phyloP scores from a whole-genome alignment of 2,888 invertebrate genomes.

The Siphlonurus alternatus region DNA sequence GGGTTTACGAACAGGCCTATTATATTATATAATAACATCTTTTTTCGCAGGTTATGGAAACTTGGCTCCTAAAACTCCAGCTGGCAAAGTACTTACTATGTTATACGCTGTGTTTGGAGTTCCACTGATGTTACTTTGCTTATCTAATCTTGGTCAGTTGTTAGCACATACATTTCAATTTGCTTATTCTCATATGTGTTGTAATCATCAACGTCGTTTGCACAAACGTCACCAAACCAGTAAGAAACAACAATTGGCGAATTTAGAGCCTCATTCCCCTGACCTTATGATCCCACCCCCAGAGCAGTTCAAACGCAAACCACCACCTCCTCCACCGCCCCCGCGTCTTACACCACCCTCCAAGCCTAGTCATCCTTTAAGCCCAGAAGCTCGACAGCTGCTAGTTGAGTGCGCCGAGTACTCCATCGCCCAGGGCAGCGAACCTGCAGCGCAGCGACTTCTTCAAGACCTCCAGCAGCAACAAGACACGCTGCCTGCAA shows the following conservation, averaged over 20 bases:
- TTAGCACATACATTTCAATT: conserved; percentile 60
- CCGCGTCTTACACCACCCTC: not conserved
- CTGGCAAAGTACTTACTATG: conserved; percentile 70
- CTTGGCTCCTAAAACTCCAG: conserved; percentile 64
- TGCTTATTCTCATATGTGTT: conserved; percentile 37
- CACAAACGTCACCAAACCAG: conserved; percentile 1
- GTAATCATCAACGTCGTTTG: conserved; percentile 14
- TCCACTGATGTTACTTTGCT: conserved; percentile 68
- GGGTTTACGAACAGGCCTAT: no score
- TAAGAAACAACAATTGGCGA: not conserved
- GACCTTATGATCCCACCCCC: not conserved
- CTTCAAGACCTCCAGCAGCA: conserved; percentile 11
- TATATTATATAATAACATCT: no score
- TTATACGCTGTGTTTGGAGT: conserved; percentile 77
- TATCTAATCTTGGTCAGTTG: conserved; percentile 67
- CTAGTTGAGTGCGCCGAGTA: conserved; percentile 23
- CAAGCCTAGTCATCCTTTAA: not conserved
- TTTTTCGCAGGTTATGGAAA: conserved; percentile 82
- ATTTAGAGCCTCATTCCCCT: not conserved
- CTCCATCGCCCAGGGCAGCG: conserved; percentile 18
- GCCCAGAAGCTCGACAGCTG: conserved; percentile 17
- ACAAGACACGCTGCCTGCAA: not conserved
- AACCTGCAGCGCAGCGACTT: conserved; percentile 12
- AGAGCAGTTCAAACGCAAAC: conserved; percentile 5
- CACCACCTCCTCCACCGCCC: conserved; percentile 5